A percentile compares a stretch with the other conserved stretches of the same genome.
phyloP scores from a whole-genome alignment of 2,888 invertebrate species.

The Germaria angustata region DNA sequence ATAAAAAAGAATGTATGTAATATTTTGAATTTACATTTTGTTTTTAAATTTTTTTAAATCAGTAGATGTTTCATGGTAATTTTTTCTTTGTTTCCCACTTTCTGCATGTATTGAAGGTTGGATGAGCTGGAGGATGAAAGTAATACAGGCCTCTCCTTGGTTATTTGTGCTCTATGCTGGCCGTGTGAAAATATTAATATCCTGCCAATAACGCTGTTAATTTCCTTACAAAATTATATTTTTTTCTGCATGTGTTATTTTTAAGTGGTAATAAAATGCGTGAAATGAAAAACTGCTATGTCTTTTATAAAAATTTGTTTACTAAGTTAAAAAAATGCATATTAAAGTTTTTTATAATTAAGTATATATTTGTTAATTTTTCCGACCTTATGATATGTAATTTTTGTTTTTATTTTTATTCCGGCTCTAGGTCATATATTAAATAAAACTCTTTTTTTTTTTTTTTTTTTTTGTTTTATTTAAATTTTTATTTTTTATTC shows the following conservation, averaged over 20 bases:
- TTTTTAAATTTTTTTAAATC: neutral
- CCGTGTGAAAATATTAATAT: slow-evolving; percentile 51
- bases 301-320: too few relatives aligned
- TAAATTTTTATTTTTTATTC: too few relatives aligned
- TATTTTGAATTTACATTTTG: neutral
- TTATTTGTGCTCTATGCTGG: neutral
- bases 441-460: too few relatives aligned
- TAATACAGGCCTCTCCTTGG: neutral
- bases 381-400: too few relatives aligned
- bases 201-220: slow-evolving; percentile 58
- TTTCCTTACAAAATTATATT: slow-evolving; percentile 28
- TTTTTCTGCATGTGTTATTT: neutral
- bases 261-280: neutral
- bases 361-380: too few relatives aligned
- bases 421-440: too few relatives aligned
- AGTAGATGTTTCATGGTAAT: neutral
- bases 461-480: too few relatives aligned
- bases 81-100: neutral
- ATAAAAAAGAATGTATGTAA: neutral
- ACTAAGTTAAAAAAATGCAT: too few relatives aligned
- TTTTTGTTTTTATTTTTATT: too few relatives aligned
- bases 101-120: neutral
- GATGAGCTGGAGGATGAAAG: neutral
- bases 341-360: too few relatives aligned
- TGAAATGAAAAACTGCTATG: neutral